Conservation (phyloP, 2,888 invertebrate species). For the Camponotus fellah region DNA sequence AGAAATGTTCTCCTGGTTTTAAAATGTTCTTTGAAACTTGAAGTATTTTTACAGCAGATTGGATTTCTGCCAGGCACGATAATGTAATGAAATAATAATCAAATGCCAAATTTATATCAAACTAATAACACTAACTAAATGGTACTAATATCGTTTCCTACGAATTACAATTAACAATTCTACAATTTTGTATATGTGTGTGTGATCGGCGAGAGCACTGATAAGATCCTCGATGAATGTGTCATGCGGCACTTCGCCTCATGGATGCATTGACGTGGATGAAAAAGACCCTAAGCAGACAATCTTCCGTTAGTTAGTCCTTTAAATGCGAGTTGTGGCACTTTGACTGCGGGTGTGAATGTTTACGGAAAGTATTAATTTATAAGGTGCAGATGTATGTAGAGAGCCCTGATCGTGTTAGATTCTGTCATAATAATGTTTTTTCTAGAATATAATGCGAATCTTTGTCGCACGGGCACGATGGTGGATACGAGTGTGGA, state of each 20-base stretch:
- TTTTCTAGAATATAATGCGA: conserved; percentile 50
- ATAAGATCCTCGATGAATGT: conserved; percentile 21
- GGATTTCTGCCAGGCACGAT: neutral
- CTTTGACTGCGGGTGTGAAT: conserved; percentile 65
- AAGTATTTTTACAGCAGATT: conserved; percentile 37
- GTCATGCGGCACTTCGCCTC: conserved; percentile 50
- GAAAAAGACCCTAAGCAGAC: conserved; percentile 80
- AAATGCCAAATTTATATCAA: conserved; percentile 25
- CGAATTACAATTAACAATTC: conserved; percentile 18
- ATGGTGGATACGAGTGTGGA: conserved; percentile 38
- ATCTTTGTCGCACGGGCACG: conserved; percentile 49
- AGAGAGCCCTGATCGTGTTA: conserved; percentile 53
- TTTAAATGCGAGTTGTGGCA: conserved; percentile 75
- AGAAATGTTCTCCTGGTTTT: neutral
- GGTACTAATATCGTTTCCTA: conserved; percentile 7
- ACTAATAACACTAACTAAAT: neutral
- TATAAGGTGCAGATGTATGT: conserved; percentile 71
- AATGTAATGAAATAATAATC: conserved; percentile 30
- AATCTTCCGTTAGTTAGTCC: conserved; percentile 80
- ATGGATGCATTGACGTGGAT: conserved; percentile 73
- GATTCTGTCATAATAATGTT: conserved; percentile 53
- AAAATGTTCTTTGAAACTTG: neutral
- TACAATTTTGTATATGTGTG: neutral
- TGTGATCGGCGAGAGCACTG: neutral
- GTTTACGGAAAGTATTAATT: conserved; percentile 82